Evolutionary conservation across 2,797 vertebrate genomes (phyloP), one percentile per base, ranked within the genome.

Genomic region (Diplodus sargus): DNA sequence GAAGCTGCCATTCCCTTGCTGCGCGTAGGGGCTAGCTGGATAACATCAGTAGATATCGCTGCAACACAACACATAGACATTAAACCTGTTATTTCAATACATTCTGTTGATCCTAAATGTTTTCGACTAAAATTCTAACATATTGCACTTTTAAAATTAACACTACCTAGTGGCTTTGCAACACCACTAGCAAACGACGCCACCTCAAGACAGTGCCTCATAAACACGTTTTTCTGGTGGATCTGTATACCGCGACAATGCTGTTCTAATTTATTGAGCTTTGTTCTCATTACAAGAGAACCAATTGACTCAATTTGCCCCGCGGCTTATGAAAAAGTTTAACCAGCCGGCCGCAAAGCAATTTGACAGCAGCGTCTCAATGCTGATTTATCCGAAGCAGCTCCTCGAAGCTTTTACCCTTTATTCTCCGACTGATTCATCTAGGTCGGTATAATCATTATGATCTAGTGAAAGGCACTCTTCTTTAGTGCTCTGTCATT

Each of bases 401-500:
- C 62, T 54, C 65, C 47, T 61, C 11, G 42, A 22, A 9, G 5
- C 13, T 0, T 23, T 76, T 57, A 6, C 7, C 10, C 47, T 53
- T 76, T 58, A 73, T 80, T 72, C 71, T 22, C 43, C 62, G 39
- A 39, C 30, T 64, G 77, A 91, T 77, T 84, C 76, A 81, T 75
- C 49, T 16, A 22, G 53, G 65, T 72, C 15, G 4, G 16, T 68
- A 51, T 80, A 90, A 89, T 90, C 65, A 81, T 90, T 89, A 71
- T 86, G 76, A 78, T 87, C 65, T 47, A 58, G 62, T 70, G 67
- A 78, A 88, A 82, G 76, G 67, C 4, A 7, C 73, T 68, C 28
- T 30, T 78, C 68, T 71, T 63, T 23, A 64, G 51, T 12, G 47
- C 76, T 76, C 59, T 86, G 86, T 87, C 59, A 92, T 92, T 90